Conservation (phyloP, 2,797 vertebrate genomes). For the Lophura swinhoii region DNA sequence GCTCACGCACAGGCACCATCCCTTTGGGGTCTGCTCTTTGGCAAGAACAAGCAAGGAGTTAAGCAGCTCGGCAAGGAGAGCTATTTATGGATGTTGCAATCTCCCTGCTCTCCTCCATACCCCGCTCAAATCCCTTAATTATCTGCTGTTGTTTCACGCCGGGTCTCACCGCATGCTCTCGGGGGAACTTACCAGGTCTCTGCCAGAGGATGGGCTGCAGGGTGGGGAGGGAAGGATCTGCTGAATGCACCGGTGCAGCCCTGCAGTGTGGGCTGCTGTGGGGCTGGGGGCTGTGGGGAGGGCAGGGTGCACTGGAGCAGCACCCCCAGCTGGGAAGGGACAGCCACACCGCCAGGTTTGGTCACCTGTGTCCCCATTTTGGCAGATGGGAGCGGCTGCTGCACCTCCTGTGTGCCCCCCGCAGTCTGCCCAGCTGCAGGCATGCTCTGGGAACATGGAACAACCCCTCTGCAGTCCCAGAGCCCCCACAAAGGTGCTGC, state of each 20-base stretch:
- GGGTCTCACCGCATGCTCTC: conserved; percentile 14
- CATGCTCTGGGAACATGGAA: not conserved
- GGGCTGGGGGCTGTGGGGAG: not conserved
- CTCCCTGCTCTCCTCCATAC: conserved; percentile 41
- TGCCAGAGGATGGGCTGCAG: not conserved
- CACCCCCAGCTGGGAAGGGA: not conserved
- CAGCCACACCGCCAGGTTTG: not conserved
- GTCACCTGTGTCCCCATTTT: not conserved
- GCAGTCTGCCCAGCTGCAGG: not conserved
- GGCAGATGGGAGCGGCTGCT: not conserved
- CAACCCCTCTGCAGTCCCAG: not conserved
- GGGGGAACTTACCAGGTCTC: conserved; percentile 2
- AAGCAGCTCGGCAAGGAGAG: conserved; percentile 59
- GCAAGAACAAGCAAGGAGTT: conserved; percentile 64
- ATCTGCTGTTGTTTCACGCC: conserved; percentile 63
- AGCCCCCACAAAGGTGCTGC: not conserved
- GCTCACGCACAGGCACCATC: conserved; percentile 30
- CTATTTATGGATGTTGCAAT: conserved; percentile 66
- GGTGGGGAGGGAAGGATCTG: not conserved
- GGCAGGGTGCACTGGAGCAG: not conserved
- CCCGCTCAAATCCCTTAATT: conserved; percentile 71
- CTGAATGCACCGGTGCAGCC: rapidly evolving
- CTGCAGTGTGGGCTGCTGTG: not conserved
- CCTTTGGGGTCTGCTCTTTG: conserved; percentile 67
- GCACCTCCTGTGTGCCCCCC: not conserved